phyloP scores from a whole-genome alignment of 2,113 vertebrate genomes.

The Bombycilla garrulus region DNA sequence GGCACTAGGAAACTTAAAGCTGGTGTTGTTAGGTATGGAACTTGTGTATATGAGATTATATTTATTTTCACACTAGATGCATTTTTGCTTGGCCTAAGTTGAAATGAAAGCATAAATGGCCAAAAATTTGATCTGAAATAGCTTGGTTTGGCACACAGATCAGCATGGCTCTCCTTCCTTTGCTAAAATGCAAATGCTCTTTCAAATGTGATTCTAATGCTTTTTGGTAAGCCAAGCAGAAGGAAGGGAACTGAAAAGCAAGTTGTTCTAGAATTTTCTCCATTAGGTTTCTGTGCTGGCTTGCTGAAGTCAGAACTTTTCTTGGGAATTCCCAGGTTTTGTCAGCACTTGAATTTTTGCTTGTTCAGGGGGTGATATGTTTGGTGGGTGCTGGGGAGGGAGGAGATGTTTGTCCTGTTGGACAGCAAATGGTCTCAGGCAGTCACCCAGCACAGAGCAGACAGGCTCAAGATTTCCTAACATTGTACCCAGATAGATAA shows the following conservation, averaged over 20 bases:
- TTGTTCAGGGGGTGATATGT: background rate
- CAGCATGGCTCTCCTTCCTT: fast-evolving
- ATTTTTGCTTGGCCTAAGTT: background rate
- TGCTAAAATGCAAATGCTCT: background rate
- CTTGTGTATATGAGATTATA: background rate
- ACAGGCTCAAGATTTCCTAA: background rate
- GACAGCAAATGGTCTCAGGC: background rate
- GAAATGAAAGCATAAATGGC: background rate
- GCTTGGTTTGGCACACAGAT: background rate
- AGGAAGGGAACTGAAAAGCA: background rate
- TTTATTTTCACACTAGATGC: background rate
- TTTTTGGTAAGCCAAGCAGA: background rate
- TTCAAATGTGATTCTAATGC: background rate
- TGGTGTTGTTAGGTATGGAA: background rate
- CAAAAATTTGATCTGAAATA: background rate
- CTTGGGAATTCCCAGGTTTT: background rate
- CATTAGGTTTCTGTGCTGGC: background rate
- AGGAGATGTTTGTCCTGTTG: background rate
- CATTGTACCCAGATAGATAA: background rate
- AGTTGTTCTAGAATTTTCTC: background rate
- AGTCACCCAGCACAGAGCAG: background rate
- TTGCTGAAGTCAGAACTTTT: background rate
- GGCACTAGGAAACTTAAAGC: background rate
- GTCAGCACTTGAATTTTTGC: background rate
- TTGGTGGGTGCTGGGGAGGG: background rate